phyloP scores from a whole-genome alignment of 2,888 invertebrate genomes.

The Xestia rhomboidea region DNA sequence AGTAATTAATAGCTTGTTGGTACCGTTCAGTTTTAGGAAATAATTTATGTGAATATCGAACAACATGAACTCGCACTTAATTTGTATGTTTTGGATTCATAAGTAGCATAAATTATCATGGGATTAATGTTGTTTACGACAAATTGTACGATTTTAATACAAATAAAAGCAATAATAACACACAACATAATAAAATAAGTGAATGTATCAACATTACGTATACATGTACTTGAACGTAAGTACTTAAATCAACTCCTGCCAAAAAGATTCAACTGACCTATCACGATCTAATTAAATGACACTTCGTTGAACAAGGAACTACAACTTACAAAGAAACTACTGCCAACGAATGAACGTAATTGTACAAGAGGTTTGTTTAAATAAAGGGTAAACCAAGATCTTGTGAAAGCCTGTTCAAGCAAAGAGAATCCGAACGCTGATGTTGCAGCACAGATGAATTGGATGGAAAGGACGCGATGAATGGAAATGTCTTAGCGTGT shows the following conservation, averaged over 20 bases:
- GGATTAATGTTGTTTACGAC: background rate
- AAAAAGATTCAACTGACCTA: conserved; percentile 18
- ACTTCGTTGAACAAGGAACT: conserved; percentile 8
- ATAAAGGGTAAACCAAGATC: background rate
- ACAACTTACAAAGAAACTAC: background rate
- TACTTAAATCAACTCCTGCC: background rate
- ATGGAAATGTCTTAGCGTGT: background rate
- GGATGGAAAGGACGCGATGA: background rate
- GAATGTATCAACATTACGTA: background rate
- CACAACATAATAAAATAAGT: background rate
- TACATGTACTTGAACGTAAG: background rate
- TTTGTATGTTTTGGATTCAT: background rate
- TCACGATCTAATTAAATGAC: conserved; percentile 44
- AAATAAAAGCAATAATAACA: background rate
- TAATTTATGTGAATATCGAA: background rate
- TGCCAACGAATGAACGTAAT: background rate
- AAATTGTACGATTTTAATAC: background rate
- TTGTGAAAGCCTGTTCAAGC: background rate
- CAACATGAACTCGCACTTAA: background rate
- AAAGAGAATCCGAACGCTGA: background rate
- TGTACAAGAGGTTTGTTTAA: background rate
- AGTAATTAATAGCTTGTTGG: conserved; percentile 23
- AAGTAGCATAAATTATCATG: background rate
- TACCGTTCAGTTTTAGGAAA: background rate
- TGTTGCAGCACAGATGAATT: background rate